Conservation (phyloP, 1,140 invertebrate genomes). For the Leptinotarsa undecemlineata region DNA sequence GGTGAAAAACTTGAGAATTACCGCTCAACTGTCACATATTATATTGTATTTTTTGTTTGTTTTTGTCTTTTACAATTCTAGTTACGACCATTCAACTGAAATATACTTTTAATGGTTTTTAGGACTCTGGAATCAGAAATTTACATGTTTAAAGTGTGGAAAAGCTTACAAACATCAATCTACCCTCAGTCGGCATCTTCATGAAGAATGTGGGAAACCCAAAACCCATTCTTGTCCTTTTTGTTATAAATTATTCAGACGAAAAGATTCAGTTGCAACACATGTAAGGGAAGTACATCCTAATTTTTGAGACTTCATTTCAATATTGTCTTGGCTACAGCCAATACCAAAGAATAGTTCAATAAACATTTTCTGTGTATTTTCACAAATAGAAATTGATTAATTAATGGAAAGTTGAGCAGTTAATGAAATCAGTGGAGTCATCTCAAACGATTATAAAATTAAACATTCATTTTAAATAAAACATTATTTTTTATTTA, state of each 20-base stretch:
- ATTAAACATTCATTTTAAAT: too few species aligned
- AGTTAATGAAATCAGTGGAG: too few species aligned
- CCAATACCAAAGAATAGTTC: neutral
- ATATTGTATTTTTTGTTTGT: too few species aligned
- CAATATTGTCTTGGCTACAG: neutral
- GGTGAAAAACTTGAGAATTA: too few species aligned
- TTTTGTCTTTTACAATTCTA: too few species aligned
- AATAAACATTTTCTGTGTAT: neutral
- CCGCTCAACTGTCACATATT: too few species aligned
- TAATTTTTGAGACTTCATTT: neutral
- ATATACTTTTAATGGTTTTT: too few species aligned
- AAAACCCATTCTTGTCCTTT: neutral
- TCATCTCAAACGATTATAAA: too few species aligned
- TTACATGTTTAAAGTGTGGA: neutral
- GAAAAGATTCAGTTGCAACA: neutral
- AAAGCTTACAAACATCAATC: constrained; percentile 2
- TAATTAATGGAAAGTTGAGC: too few species aligned
- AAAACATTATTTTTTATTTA: too few species aligned
- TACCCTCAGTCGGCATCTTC: neutral
- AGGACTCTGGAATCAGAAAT: neutral
- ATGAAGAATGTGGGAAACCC: constrained; percentile 5
- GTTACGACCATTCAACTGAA: too few species aligned
- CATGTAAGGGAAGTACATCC: constrained; percentile 1
- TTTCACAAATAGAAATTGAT: neutral
- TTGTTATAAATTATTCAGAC: constrained; percentile 3